Evolutionary conservation across 2,113 vertebrate species (phyloP), one percentile per base, ranked within the genome.

Genomic region (Mesocricetus auratus): DNA sequence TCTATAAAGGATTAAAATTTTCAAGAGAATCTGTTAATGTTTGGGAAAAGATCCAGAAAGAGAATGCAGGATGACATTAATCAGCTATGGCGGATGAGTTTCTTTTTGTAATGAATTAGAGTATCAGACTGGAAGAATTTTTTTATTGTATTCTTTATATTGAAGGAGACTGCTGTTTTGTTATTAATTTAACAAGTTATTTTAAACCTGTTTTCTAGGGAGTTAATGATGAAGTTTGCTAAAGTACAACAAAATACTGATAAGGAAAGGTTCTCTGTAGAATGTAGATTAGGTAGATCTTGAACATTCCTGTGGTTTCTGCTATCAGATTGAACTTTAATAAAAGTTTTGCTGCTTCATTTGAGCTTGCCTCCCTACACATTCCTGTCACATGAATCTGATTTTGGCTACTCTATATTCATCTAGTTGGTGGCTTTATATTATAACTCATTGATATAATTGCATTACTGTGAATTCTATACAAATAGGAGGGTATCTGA

Each of bases 61-160:
- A 81, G 33, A 95, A 66, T 66, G 9, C 42, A 64, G 62, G 64
- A 4, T 77, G 66, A 86, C 53, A 31, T 92, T 78, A 85, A 66
- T 96, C 47, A 78, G 42, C 56, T 74, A 5, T 73, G 33, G 26
- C n/a, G 3, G 36, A 89, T 90, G 31, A 53, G 60, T 81, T 91
- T 33, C 45, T 88, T 93, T 9, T 81, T 77, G 42, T n/a, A 66
- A 77, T 71, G 68, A 94, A 77, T 96, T 91, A 64, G 81, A 87
- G 56, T 73, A 75, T 31, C 36, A 53, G 21, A 4, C 64, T 36
- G 36, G 29, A 60, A 9, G 11, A 91, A 56, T 74, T 94, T 89
- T 42, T 58, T 11, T 82, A 24, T n/a, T 89, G 89, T 89, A 42
- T 29, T n/a, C 16, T 90, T 78, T 81, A 58, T 86, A 73, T 66